phyloP scores from a whole-genome alignment of 2,888 invertebrate species.

The Cheilosia variabilis region DNA sequence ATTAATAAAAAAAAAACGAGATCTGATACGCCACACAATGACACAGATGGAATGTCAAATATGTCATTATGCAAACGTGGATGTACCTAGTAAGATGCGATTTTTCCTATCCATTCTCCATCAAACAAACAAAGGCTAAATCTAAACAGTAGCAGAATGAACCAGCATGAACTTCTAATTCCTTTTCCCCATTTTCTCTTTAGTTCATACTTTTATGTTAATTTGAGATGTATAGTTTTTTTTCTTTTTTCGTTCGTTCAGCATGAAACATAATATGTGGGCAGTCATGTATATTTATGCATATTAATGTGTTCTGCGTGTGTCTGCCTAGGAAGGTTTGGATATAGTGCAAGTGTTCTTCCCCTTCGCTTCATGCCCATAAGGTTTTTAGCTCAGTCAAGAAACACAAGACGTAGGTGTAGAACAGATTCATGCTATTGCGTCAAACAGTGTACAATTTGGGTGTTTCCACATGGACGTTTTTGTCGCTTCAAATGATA shows the following conservation, averaged over 20 bases:
- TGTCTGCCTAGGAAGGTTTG: conserved; percentile 9
- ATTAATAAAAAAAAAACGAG: not conserved
- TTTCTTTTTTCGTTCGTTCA: conserved; percentile 3
- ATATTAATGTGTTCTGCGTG: conserved; percentile 16
- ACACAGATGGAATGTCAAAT: conserved; percentile 31
- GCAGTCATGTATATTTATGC: too few relatives aligned
- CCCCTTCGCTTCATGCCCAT: too few relatives aligned
- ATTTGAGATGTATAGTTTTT: conserved; percentile 17
- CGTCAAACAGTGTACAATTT: too few relatives aligned
- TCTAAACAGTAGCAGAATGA: conserved; percentile 22
- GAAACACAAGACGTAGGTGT: too few relatives aligned
- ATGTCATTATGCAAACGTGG: conserved; percentile 30
- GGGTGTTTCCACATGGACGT: too few relatives aligned
- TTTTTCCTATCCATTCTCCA: not conserved
- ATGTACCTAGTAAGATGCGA: not conserved
- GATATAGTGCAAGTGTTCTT: not conserved
- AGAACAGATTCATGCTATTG: too few relatives aligned
- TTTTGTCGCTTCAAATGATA: too few relatives aligned
- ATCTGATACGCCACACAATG: conserved; percentile 1
- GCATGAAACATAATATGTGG: conserved; percentile 2
- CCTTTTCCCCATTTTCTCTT: conserved; percentile 7
- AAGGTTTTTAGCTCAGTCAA: too few relatives aligned
- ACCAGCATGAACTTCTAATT: conserved; percentile 48
- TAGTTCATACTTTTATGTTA: conserved; percentile 37
- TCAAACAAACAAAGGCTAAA: conserved; percentile 5